Evolutionary conservation across 2,797 vertebrate species (phyloP).

Genomic region (Cirrhinus mrigala): DNA sequence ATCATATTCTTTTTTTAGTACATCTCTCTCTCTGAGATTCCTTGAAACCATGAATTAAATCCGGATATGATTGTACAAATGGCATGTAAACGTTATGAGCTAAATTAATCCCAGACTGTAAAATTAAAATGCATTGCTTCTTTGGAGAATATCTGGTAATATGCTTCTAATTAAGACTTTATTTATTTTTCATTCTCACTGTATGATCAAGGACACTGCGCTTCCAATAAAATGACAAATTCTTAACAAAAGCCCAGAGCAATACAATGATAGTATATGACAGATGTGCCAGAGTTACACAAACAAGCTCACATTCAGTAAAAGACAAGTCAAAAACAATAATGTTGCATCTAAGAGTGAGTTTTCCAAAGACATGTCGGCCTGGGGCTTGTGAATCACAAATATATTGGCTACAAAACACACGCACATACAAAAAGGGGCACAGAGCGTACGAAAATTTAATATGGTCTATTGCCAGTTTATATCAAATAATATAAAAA

Average conservation of each 20-base stretch:
- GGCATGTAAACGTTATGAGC: background rate
- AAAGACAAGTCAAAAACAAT: conserved; percentile 36
- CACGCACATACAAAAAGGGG: conserved; percentile 5
- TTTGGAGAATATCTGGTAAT: background rate
- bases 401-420: conserved; percentile 13
- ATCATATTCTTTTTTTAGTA: background rate
- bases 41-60: background rate
- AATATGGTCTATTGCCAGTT: background rate
- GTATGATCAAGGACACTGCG: conserved; percentile 8
- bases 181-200: conserved; percentile 10
- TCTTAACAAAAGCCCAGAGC: conserved; percentile 28
- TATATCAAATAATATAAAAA: background rate
- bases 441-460: background rate
- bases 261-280: conserved; percentile 31
- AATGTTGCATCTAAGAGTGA: conserved; percentile 25
- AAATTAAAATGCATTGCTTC: background rate
- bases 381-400: conserved; percentile 1
- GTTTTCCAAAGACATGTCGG: background rate
- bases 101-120: conserved; percentile 10
- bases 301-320: conserved; percentile 25
- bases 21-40: background rate
- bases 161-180: conserved; percentile 14
- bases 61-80: conserved; percentile 1
- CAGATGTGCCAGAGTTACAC: conserved; percentile 37
- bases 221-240: conserved; percentile 19